Base-by-base conservation (phyloP, 2,888 invertebrate species). In the Deilephila elpenor region DNA sequence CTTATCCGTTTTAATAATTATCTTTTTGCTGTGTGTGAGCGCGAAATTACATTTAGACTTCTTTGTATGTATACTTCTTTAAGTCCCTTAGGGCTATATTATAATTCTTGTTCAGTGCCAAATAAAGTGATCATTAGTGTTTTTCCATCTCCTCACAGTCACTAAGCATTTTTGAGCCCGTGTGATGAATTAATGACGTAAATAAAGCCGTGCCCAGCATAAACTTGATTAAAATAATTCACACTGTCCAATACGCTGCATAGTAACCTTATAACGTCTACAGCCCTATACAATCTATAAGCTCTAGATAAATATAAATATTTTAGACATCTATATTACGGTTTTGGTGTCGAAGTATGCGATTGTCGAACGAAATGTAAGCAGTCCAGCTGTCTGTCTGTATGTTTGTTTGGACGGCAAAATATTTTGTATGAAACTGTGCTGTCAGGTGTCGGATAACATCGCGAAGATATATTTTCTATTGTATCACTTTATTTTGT, bases 231-330 rank as follows among this genome's bases (percentile, higher is more conserved):
- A 6, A 44, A 59, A n/a, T 20, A 71, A 72, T 75, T 74, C 75
- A 53, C 79, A 79, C 70, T 82, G 77, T 79, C 79, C 84, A 82
- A 80, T 75, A 44, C 80, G 75, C 78, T 75, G 79, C 77, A 78
- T n/a, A 32, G 29, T 73, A 73, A 75, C 75, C 82, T 85, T 86
- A 85, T 73, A 75, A 77, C 75, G 62, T 76, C 88, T 90, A 91
- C 86, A 82, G 91, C 91, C 91, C 94, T 94, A 94, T 87, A 79
- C 92, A 86, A 85, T 84, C 94, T 94, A 94, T 94, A 94, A 94
- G 94, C 94, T 94, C 94, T 93, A 94, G 89, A 88, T 89, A 92
- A 89, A 92, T 93, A 91, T 91, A 93, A 89, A 93, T 91, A 91
- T 87, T 86, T 89, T 89, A 93, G 87, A 91, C 89, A 78, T 78